Base-by-base conservation (phyloP, 2,113 vertebrate species). In the Podarcis raffonei region DNA sequence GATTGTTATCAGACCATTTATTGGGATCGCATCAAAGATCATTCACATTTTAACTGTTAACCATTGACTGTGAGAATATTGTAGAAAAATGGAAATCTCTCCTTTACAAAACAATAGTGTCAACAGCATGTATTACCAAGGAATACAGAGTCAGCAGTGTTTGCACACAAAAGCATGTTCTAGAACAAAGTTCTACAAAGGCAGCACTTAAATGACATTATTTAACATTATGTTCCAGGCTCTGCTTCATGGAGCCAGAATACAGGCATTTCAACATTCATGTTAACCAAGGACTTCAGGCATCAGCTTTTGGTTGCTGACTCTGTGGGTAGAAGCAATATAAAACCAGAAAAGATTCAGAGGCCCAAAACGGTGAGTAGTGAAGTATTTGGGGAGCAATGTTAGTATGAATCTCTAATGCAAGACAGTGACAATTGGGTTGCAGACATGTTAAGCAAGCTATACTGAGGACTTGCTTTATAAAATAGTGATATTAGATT, bases 321-420 rank as follows among this genome's bases (percentile, higher is more conserved):
- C 16, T 39, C 75, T 39, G 22, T 85, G 53, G 87, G 78, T 30
- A 74, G 81, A 22, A 93, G 32, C 35, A 93, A 89, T 27, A 39
- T 65, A 86, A 82, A 12, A 39, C 53, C 84, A 90, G 78, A 68
- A 66, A 94, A 88, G 72, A 89, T 87, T 59, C 92, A 91, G 87
- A 93, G 96, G 84, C 91, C 95, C 16, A 97, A 96, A 92, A 96
- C 94, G 59, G 96, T 96, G 90, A 96, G 95, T 94, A 88, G 66
- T 1, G 3, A 68, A 39, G 30, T 53, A 62, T 83, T 30, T 85
- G 23, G 48, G 57, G 35, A 89, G 78, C 39, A 77, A 84, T 37
- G 16, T 68, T 23, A 42, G 35, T 27, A 23, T 42, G 16, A n/a
- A n/a, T 18, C 74, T 82, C 80, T 82, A 27, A 35, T 82, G 35